phyloP scores from a whole-genome alignment of 2,888 invertebrate species.

The Catocala sponsa region DNA sequence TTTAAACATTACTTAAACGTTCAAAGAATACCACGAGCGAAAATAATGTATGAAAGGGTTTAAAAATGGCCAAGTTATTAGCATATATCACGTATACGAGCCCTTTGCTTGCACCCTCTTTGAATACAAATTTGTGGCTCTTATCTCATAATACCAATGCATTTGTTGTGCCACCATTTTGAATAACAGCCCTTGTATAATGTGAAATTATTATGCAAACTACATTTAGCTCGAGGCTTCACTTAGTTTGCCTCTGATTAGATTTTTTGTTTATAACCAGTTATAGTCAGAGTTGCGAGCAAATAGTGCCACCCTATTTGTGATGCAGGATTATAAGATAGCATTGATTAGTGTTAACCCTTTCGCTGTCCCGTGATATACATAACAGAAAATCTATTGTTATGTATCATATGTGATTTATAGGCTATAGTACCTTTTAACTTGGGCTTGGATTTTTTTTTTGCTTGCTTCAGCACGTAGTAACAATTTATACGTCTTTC shows the following conservation, averaged over 20 bases:
- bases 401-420: no score
- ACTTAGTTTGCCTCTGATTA: slow-evolving; percentile 35
- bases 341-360: no score
- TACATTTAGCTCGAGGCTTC: slow-evolving; percentile 32
- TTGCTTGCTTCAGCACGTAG: no score
- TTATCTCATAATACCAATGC: slow-evolving; percentile 57
- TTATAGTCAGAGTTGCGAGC: slow-evolving; percentile 6
- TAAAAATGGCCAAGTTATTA: slow-evolving; percentile 52
- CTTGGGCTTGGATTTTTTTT: no score
- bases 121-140: slow-evolving; percentile 61
- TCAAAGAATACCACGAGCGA: slow-evolving; percentile 30
- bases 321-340: background rate
- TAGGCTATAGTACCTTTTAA: no score
- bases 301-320: background rate
- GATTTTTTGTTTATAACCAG: slow-evolving; percentile 17
- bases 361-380: no score
- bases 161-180: slow-evolving; percentile 46
- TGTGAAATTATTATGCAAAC: slow-evolving; percentile 52
- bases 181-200: slow-evolving; percentile 36
- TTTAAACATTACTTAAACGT: slow-evolving; percentile 2
- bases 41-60: slow-evolving; percentile 40
- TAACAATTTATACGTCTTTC: no score
- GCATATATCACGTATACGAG: slow-evolving; percentile 53
- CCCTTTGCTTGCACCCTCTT: slow-evolving; percentile 53
- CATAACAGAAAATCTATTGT: no score